Percentiles rank a stretch among this genome's conserved stretches.
Evolutionary conservation across 2,113 vertebrate species (phyloP).

Genomic region (Antechinus stuartii): DNA sequence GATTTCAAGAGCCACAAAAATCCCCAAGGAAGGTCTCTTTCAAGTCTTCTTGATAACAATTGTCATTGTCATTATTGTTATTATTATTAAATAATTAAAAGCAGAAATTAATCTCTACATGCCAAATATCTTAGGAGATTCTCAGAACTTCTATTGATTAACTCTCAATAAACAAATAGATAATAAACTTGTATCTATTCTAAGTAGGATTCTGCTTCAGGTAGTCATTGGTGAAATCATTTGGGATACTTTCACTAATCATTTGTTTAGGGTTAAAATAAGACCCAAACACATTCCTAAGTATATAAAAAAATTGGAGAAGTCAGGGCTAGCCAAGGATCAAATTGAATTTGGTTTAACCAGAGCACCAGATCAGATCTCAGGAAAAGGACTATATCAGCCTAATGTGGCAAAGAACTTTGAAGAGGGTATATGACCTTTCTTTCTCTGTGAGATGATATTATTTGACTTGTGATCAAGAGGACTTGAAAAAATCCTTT

Average conservation of each 20-base stretch:
- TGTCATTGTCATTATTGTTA: no score
- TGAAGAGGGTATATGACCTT: neutral
- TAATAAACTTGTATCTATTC: neutral
- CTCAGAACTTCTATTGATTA: neutral
- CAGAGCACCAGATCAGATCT: neutral
- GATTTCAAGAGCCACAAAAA: no score
- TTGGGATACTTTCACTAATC: neutral
- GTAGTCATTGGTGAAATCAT: neutral
- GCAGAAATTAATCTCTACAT: neutral
- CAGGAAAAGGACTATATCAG: neutral
- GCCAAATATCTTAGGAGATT: neutral
- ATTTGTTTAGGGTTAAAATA: neutral
- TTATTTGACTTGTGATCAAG: neutral
- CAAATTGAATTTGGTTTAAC: neutral
- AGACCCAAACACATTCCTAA: neutral
- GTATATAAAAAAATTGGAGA: neutral
- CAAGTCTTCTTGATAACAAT: no score
- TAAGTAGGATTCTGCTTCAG: neutral
- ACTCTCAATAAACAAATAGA: neutral
- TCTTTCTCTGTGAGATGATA: neutral
- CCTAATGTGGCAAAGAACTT: neutral
- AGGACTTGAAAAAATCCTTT: neutral
- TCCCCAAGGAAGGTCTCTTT: no score
- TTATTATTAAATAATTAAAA: neutral
- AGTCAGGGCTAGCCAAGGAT: neutral